These are phyloP conservation scores for Agrilus mali DNA, from an alignment of 2,888 invertebrate genomes.

Conservation along the genomic window DNA sequence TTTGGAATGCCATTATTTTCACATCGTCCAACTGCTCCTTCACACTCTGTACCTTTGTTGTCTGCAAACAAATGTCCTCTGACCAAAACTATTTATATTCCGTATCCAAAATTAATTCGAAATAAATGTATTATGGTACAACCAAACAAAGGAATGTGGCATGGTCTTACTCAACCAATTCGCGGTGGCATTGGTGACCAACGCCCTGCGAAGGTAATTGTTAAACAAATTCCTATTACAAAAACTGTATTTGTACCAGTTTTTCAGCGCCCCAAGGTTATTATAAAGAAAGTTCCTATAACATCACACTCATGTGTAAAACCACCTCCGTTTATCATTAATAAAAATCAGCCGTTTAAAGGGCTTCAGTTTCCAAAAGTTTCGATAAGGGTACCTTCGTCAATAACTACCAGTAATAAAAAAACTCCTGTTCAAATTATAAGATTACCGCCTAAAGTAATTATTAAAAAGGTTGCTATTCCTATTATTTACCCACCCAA, in stretches of 20 bases:
- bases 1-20: too few relatives aligned
- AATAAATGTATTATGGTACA: too few relatives aligned
- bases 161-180: too few relatives aligned
- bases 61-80: too few relatives aligned
- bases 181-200: too few relatives aligned
- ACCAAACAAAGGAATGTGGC: too few relatives aligned
- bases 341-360: neutral
- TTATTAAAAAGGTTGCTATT: constrained; percentile 2
- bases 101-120: too few relatives aligned
- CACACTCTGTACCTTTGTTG: too few relatives aligned
- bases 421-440: neutral
- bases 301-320: neutral
- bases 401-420: neutral
- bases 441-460: neutral
- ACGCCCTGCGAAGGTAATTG: neutral
- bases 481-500: neutral
- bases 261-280: constrained; percentile 4
- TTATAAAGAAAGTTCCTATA: neutral
- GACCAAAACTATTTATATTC: too few relatives aligned
- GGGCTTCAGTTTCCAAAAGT: neutral
- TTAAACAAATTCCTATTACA: constrained; percentile 2
- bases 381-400: neutral
- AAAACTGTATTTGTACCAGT: constrained; percentile 4
- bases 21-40: too few relatives aligned
- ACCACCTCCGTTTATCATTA: too few relatives aligned